Base-by-base conservation (phyloP, 2,888 invertebrate species). In the Chrysolina americana region DNA sequence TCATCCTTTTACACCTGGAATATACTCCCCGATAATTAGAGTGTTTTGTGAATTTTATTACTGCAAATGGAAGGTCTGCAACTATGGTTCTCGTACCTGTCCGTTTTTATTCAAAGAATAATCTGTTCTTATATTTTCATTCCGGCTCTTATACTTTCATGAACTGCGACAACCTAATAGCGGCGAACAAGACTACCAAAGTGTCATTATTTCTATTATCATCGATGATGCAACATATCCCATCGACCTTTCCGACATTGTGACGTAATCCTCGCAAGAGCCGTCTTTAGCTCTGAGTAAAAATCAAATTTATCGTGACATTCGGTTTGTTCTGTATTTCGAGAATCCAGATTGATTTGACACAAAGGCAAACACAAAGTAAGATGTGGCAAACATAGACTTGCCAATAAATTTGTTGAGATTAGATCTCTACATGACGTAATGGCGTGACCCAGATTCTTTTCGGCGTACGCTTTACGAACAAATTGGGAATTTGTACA, bases 351-450 rank as follows among this genome's bases (percentile, higher is more conserved):
- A 65, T 65, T 65, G 65, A 65, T 65, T 48, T 48, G 53, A 36
- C n/a, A 23, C 21, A 28, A 53, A 28, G 66, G 50, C 36, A 66
- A 66, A 66, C 50, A 50, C n/a, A 50, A 28, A 65, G 48, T 48
- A 65, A 65, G 66, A 50, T 66, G 66, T 50, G 66, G 66, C 50
- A 15, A 50, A 53, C 50, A 66, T 50, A 66, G 48, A 59, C 59
- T 66, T 50, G 66, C 66, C 66, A 66, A 66, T 66, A 66, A 66
- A 66, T 66, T 66, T 50, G 28, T 53, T 50, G 50, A 48, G 66
- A 66, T 66, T 50, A 50, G 66, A 50, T 66, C 66, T 66, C 66
- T 50, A 13, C 66, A 50, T 66, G 50, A 17, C 21, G 66, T 15
- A 59, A n/a, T n/a, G 50, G 50, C 50, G 48, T 41, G 66, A 36